Percentiles rank a stretch among this genome's conserved stretches.
phyloP scores from a whole-genome alignment of 2,797 vertebrate genomes.

The Takifugu rubripes region DNA sequence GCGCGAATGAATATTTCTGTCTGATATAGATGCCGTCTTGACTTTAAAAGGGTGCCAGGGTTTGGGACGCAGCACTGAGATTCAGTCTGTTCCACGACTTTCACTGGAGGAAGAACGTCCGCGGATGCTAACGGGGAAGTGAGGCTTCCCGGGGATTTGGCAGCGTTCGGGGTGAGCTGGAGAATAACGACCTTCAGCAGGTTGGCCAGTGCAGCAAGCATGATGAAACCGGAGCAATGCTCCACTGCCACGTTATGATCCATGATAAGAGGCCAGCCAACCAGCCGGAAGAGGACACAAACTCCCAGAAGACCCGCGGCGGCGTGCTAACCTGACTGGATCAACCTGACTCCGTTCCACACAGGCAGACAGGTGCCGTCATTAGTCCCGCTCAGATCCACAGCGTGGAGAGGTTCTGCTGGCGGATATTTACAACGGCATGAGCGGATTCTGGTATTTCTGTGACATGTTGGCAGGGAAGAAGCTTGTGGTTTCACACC shows the following conservation, averaged over 20 bases:
- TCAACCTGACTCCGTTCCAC: too few species aligned
- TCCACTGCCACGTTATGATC: conserved; percentile 31
- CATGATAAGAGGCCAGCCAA: conserved; percentile 64
- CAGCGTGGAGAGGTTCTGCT: too few species aligned
- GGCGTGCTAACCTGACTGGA: background rate
- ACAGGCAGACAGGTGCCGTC: too few species aligned
- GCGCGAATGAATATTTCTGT: background rate
- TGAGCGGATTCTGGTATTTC: too few species aligned
- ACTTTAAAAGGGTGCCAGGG: background rate
- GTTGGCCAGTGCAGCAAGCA: conserved; percentile 60
- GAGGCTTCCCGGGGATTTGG: too few species aligned
- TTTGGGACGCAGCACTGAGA: too few species aligned
- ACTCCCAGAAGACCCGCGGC: conserved; percentile 53
- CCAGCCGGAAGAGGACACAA: conserved; percentile 58
- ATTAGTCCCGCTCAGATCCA: too few species aligned
- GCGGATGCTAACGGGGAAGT: background rate
- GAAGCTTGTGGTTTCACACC: too few species aligned
- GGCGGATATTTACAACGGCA: too few species aligned
- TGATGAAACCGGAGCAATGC: conserved; percentile 72
- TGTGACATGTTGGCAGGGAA: too few species aligned
- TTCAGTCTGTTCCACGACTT: conserved; percentile 1
- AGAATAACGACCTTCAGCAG: conserved; percentile 63
- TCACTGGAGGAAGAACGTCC: background rate
- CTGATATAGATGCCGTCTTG: background rate
- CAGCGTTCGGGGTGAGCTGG: too few species aligned